Evolutionary conservation across 2,888 invertebrate genomes (phyloP), one percentile per base, ranked within the genome.

Genomic region (Eurytoma californica): DNA sequence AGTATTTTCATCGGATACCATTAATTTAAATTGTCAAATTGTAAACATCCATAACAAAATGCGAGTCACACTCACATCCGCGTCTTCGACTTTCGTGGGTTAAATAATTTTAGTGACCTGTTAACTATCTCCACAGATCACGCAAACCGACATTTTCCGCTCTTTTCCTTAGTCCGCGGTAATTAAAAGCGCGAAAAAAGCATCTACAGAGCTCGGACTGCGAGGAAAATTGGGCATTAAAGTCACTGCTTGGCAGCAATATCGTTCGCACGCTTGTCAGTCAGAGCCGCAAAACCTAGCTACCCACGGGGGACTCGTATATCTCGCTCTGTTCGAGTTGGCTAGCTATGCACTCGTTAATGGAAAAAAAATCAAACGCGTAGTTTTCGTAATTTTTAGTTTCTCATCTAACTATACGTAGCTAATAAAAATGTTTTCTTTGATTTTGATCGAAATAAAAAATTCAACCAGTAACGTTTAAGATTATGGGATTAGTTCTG

Each of bases 161-260:
- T 39, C 39, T 39, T 4, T 39, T 39, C 39, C 39, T 20, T 53
- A 1, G 3, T 13, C 0, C 47, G 12, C 5, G 1, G 9, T 68
- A 68, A 74, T 75, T 68, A 69, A 61, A 68, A 61, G 14, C 20
- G n/a, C n/a, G 61, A 55, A 69, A 76, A 73, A 72, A 63, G 51
- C n/a, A 28, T 5, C 30, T 20, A 39, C 53, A 16, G 51, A 49
- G 58, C 14, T 55, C 55, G 28, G 24, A 24, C 3, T 3, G 39
- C 20, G 4, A 39, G 55, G 28, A 51, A 66, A 53, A 63, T 30
- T 39, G 20, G 24, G 63, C 75, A 61, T 61, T 55, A 14, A 69
- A 76, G 47, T 76, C 75, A 30, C 68, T 18, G 58, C 3, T 0
- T 2, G 9, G 24, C 39, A 0, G 12, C 13, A 12, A 9, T 16